These are phyloP conservation scores for Hycleus cichorii DNA, from an alignment of 1,140 invertebrate genomes.

Conservation along the genomic window DNA sequence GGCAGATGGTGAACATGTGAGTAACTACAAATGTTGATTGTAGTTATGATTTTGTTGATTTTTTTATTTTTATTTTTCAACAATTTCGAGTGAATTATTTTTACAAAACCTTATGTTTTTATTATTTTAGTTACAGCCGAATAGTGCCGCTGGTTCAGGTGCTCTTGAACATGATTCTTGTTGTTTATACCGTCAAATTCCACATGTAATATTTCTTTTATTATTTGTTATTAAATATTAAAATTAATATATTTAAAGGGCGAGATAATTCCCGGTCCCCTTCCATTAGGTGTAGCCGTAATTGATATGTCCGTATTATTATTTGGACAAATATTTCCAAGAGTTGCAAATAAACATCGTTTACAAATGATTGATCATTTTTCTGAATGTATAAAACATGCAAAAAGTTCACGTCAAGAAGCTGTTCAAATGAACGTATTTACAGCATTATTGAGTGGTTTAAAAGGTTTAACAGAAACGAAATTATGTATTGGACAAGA, in stretches of 20 bases:
- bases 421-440: conserved; percentile 97
- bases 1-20: conserved; percentile 66
- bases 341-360: conserved; percentile 91
- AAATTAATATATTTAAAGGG: conserved; percentile 40
- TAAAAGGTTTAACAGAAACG: conserved; percentile 81
- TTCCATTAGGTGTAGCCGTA: conserved; percentile 93
- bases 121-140: conserved; percentile 68
- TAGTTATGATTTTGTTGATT: conserved; percentile 24
- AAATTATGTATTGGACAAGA: conserved; percentile 83
- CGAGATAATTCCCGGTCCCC: conserved; percentile 67
- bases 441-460: conserved; percentile 81
- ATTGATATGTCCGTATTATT: conserved; percentile 90
- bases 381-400: conserved; percentile 86
- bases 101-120: neutral
- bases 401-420: conserved; percentile 85
- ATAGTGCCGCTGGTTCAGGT: conserved; percentile 89
- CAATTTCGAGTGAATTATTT: neutral
- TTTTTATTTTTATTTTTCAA: conserved; percentile 7
- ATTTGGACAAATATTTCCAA: conserved; percentile 90
- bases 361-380: conserved; percentile 97
- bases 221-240: conserved; percentile 20
- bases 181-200: conserved; percentile 70
- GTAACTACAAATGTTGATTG: conserved; percentile 39
- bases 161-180: conserved; percentile 94
- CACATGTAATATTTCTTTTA: conserved; percentile 47